A percentile compares a stretch with the other conserved stretches of the same genome.
These are phyloP conservation scores for Adelognathus sp. DNA, from an alignment of 2,888 invertebrate species.

Conservation along the genomic window DNA sequence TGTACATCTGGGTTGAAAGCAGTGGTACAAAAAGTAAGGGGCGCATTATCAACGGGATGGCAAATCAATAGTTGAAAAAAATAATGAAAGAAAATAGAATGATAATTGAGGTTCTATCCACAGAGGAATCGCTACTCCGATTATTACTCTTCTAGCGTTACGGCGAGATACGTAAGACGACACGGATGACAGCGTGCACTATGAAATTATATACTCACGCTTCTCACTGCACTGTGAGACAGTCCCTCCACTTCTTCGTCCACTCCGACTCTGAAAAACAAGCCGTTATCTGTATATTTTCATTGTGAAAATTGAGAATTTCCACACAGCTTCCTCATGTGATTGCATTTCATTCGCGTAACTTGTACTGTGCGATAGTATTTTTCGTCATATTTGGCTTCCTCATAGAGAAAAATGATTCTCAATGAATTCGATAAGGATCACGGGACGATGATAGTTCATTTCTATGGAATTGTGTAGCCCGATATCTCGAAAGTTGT, in stretches of 20 bases:
- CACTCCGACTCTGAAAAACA: constrained; percentile 89
- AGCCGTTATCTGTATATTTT: constrained; percentile 1
- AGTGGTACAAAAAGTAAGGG: constrained; percentile 58
- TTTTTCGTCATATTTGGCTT: too few relatives aligned
- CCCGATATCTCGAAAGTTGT: too few relatives aligned
- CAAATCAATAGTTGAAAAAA: constrained; percentile 32
- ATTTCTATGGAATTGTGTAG: too few relatives aligned
- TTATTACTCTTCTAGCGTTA: constrained; percentile 5
- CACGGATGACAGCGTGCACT: constrained; percentile 6
- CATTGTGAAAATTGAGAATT: too few relatives aligned
- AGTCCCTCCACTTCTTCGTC: constrained; percentile 95
- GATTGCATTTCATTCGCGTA: too few relatives aligned
- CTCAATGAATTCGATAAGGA: too few relatives aligned
- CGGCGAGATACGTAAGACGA: not conserved
- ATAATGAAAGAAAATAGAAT: not conserved
- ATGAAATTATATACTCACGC: constrained; percentile 86
- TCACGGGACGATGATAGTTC: too few relatives aligned
- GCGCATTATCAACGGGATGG: constrained; percentile 49
- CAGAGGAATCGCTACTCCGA: not conserved
- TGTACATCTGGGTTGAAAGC: constrained; percentile 72
- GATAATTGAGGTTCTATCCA: constrained; percentile 7
- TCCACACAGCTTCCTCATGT: too few relatives aligned
- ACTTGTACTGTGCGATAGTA: too few relatives aligned
- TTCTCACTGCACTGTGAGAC: constrained; percentile 90
- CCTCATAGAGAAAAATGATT: not conserved